Evolutionary conservation across 2,113 vertebrate genomes (phyloP), one percentile per base, ranked within the genome.

Genomic region (Chiloscyllium plagiosum): DNA sequence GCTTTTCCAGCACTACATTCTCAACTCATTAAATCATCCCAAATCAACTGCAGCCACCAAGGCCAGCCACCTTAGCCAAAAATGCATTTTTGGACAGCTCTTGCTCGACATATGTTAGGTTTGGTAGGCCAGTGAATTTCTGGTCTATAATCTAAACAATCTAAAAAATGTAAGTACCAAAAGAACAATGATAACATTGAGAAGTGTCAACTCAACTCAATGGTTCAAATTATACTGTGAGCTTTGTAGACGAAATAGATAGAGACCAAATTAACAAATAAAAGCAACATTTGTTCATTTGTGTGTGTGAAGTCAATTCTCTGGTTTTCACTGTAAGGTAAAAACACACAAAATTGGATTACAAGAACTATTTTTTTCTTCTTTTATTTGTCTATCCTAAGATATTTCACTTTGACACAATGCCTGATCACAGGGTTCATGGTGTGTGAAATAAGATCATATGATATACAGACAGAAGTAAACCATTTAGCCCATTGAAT

Each of bases 311-410:
- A 52, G 52, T 56, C 7, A 12, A 3, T 87, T 6, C 0, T 33
- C 52, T 89, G 86, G 52, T 61, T 89, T 89, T 89, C 56, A 90
- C 52, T 61, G 52, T 61, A 90, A 33, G 52, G 12, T 33, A 90
- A 85, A 90, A 87, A 87, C 33, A 90, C 26, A 90, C 65, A 90
- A 90, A 90, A n/a, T n/a, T 15, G 33, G 87, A 89, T 13, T 89
- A 56, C 56, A 56, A 89, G 52, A 89, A 89, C 86, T 89, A 89
- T 47, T 47, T 56, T 89, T 86, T 5, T 86, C 83, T 89, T 86
- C 42, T 86, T 89, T 24, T 7, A 56, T 89, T 89, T 87, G 47
- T 52, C 50, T 26, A 89, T 2, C 86, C 50, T 50, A 42, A 13
- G 50, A 24, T 89, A 89, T 89, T 29, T 89, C 22, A 89, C 2